A percentile compares a stretch with the other conserved stretches of the same genome.
phyloP scores from a whole-genome alignment of 1,140 invertebrate species.

The Protaetia brevitarsis region DNA sequence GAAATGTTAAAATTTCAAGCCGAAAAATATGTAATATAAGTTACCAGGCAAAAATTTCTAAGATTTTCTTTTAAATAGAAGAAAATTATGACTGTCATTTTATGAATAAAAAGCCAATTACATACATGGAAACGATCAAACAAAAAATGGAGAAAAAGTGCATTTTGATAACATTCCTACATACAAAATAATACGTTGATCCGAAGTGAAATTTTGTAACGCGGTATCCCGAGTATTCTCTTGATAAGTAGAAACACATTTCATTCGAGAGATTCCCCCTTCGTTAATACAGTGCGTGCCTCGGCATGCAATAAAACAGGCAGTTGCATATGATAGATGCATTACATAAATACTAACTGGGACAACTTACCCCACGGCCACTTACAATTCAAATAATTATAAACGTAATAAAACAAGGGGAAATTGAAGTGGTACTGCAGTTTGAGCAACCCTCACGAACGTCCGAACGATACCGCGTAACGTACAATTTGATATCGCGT shows the following conservation, averaged over 20 bases:
- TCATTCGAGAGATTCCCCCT: not conserved
- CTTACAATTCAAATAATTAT: conserved; percentile 40
- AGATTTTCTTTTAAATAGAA: no score
- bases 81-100: no score
- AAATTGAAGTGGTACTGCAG: conserved; percentile 32
- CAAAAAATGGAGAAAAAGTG: no score
- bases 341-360: conserved; percentile 40
- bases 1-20: no score
- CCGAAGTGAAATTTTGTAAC: no score
- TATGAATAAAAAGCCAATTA: no score
- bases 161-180: no score
- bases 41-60: no score
- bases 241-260: not conserved
- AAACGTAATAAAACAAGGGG: conserved; percentile 43
- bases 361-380: conserved; percentile 35
- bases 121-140: no score
- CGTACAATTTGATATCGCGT: not conserved
- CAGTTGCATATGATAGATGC: conserved; percentile 40
- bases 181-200: no score
- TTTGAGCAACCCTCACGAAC: not conserved
- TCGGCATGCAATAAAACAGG: conserved; percentile 25
- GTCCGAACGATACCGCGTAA: not conserved
- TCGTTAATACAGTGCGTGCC: not conserved
- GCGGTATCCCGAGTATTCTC: not conserved
- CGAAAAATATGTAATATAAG: no score